Evolutionary conservation across 2,113 vertebrate genomes (phyloP), one percentile per base, ranked within the genome.

Genomic region (Pycnonotus jocosus): DNA sequence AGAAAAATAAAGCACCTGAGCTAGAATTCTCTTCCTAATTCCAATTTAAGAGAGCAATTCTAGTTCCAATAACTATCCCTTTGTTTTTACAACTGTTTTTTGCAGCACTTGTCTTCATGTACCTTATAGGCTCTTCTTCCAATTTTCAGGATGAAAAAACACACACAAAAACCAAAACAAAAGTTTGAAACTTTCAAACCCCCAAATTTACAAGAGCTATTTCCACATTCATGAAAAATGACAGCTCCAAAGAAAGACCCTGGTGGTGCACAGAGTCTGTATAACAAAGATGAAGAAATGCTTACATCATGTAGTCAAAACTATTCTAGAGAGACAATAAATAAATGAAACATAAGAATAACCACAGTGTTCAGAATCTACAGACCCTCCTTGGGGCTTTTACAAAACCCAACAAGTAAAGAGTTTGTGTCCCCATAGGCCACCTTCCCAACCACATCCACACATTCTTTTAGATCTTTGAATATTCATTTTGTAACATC

Each of bases 371-470:
- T 69, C n/a, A 57, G 35, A 68, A 64, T 64, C 18, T 37, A 48
- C 27, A 87, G 45, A 58, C 66, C 42, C 15, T 84, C 21, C 35
- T 24, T 50, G 9, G 11, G 35, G 20, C 21, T 81, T 77, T 70
- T 50, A 50, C 6, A 74, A 64, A 85, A 10, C 2, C 5, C 38
- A 81, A 10, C 10, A 89, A 47, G 5, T 58, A 72, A 69, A 76
- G 10, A 71, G 14, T 16, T 50, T 0, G 0, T 42, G 7, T 12
- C 2, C 18, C 22, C 15, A 19, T 4, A 40, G 64, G 37, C 15
- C 42, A 45, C 6, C 15, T 23, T 35, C 19, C 17, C 37, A 56
- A 31, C 8, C 21, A 30, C 19, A 58, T 28, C 17, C 40, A 68
- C 6, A n/a, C 5, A 31, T 54, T 48, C 31, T 86, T 86, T 73